A percentile compares a stretch with the other conserved stretches of the same genome.
These are phyloP conservation scores for Nasua narica DNA, from an alignment of 2,797 vertebrate species.

Conservation along the genomic window DNA sequence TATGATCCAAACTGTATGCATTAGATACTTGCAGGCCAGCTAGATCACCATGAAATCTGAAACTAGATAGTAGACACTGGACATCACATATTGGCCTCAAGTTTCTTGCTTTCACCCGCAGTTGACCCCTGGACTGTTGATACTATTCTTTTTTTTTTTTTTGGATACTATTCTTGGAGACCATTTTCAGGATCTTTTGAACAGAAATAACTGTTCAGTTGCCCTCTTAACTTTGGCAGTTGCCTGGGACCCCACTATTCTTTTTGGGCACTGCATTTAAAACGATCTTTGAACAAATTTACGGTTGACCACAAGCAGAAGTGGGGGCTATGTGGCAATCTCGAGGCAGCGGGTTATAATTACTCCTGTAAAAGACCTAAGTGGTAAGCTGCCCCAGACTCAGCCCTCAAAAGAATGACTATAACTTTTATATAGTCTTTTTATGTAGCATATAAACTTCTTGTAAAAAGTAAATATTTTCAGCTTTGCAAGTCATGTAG, in stretches of 20 bases:
- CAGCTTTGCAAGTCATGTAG: neutral
- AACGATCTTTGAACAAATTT: neutral
- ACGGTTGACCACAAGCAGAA: neutral
- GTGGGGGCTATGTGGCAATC: neutral
- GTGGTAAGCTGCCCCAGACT: neutral
- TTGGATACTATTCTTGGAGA: neutral
- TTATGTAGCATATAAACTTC: neutral
- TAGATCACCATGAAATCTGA: neutral
- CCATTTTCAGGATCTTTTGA: neutral
- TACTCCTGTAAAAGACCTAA: neutral
- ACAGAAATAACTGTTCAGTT: neutral
- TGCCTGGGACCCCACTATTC: neutral
- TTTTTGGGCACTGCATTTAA: slow-evolving; percentile 1
- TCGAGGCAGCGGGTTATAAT: neutral
- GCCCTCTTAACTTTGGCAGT: neutral
- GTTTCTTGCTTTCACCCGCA: neutral
- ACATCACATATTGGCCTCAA: neutral
- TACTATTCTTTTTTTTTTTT: neutral
- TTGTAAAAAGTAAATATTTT: neutral
- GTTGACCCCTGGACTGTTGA: neutral
- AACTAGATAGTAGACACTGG: neutral
- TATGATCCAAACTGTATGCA: neutral
- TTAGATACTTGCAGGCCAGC: neutral
- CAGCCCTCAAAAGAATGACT: neutral
- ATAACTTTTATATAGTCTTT: neutral